These are phyloP conservation scores for Hydrolagus colliei DNA, from an alignment of 2,797 vertebrate genomes.

Conservation along the genomic window DNA sequence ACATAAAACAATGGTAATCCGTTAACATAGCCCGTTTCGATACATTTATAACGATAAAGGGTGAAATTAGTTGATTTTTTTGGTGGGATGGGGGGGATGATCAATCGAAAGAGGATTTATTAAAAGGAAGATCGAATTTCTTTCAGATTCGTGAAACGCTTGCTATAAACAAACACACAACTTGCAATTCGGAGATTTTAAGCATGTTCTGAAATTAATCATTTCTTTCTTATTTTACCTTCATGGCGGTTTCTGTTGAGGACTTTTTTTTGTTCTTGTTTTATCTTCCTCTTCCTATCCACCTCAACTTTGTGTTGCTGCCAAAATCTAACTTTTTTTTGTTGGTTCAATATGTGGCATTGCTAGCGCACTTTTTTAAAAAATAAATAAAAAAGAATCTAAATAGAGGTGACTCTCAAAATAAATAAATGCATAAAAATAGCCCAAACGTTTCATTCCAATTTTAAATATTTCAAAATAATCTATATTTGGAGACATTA, in stretches of 20 bases:
- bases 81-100: not conserved
- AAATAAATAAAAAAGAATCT: not conserved
- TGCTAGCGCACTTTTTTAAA: not conserved
- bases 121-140: not conserved
- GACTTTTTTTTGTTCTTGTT: not conserved
- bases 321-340: not conserved
- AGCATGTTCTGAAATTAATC: constrained; percentile 12
- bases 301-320: not conserved
- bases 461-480: not conserved
- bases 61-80: not conserved
- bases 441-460: not conserved
- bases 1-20: not conserved
- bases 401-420: not conserved
- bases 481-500: constrained; percentile 3
- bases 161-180: not conserved
- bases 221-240: not conserved
- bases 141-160: not conserved
- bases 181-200: not conserved
- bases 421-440: not conserved
- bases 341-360: not conserved
- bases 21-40: not conserved
- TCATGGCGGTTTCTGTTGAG: not conserved
- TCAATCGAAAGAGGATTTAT: not conserved
- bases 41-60: not conserved
- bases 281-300: too few relatives aligned